Conservation (phyloP, 2,113 vertebrate genomes). For the Hyperopisus bebe region DNA sequence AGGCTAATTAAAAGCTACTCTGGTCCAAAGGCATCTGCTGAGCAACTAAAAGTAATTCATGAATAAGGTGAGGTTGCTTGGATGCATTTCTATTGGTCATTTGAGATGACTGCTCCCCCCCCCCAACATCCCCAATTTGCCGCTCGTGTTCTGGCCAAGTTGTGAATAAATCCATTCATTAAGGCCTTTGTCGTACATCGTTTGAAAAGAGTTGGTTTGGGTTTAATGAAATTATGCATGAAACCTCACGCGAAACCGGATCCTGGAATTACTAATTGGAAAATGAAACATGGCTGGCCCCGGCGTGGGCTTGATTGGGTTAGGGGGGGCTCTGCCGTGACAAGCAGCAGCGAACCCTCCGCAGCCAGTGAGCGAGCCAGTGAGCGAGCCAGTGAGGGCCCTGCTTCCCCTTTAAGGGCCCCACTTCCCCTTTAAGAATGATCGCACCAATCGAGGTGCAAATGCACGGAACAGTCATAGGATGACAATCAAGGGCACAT, state of each 20-base stretch:
- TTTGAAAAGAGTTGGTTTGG: constrained; percentile 7
- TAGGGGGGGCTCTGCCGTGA: background rate
- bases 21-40: background rate
- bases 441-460: background rate
- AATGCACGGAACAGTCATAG: background rate
- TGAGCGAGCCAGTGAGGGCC: background rate
- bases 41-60: constrained; percentile 15
- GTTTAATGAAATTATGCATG: constrained; percentile 15
- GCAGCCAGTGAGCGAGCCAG: background rate
- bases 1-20: background rate
- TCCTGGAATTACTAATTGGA: constrained; percentile 13
- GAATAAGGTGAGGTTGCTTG: background rate
- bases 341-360: no score
- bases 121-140: background rate
- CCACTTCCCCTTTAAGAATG: background rate
- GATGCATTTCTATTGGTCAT: background rate
- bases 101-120: background rate
- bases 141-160: background rate
- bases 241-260: background rate
- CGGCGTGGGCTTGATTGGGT: background rate
- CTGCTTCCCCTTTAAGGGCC: background rate
- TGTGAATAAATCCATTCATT: constrained; percentile 14
- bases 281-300: background rate
- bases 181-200: background rate
- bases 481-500: background rate